A percentile compares a stretch with the other conserved stretches of the same genome.
These are phyloP conservation scores for Philaenus spumarius DNA, from an alignment of 1,140 invertebrate species.

Conservation along the genomic window DNA sequence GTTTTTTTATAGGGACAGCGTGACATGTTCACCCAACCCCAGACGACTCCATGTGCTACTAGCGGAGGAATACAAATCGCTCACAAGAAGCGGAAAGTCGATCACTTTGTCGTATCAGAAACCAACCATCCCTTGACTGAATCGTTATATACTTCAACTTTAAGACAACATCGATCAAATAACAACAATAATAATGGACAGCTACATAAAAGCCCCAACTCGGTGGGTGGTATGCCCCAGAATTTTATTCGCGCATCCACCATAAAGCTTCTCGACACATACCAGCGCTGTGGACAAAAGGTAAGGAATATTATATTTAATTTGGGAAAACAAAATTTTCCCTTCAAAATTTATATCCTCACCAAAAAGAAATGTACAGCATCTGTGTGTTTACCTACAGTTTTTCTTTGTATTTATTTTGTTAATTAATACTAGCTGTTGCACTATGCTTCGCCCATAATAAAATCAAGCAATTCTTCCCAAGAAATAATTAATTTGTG, in stretches of 20 bases:
- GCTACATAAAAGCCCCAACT: conserved; percentile 25
- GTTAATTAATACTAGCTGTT: no score
- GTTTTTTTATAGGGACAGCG: conserved; percentile 51
- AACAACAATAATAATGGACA: conserved; percentile 42
- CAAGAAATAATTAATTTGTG: no score
- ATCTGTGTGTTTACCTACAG: no score
- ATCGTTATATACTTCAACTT: conserved; percentile 29
- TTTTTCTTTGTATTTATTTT: no score
- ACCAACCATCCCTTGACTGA: background rate
- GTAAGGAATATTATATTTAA: conserved; percentile 36
- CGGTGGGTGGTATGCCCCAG: conserved; percentile 40
- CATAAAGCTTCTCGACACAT: conserved; percentile 64
- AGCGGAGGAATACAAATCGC: conserved; percentile 44
- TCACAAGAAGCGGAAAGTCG: conserved; percentile 51
- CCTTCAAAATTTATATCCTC: background rate
- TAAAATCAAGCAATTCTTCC: no score
- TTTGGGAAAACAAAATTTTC: background rate
- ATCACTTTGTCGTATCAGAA: conserved; percentile 29
- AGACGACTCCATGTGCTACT: conserved; percentile 47
- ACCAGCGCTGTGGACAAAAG: conserved; percentile 62
- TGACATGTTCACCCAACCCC: conserved; percentile 66
- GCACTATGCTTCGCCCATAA: no score
- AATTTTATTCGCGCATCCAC: conserved; percentile 60
- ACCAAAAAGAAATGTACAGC: no score
- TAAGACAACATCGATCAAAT: no score